A percentile compares a stretch with the other conserved stretches of the same genome.
These are phyloP conservation scores for Agrochola circellaris DNA, from an alignment of 2,888 invertebrate genomes.

Conservation along the genomic window DNA sequence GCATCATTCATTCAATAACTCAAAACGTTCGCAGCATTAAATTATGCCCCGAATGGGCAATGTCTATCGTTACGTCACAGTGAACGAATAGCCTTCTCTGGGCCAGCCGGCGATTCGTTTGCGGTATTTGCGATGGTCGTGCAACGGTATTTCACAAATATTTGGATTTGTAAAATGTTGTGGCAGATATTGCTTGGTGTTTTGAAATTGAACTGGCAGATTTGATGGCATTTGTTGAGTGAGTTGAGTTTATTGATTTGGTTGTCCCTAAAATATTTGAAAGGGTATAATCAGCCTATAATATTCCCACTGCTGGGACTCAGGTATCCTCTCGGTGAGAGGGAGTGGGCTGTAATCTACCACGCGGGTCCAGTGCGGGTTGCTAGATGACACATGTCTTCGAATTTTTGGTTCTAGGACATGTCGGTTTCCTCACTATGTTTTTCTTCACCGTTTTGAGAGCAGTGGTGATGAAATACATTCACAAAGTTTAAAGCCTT, in stretches of 20 bases:
- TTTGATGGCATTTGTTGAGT: slow-evolving; percentile 48
- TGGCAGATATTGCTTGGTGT: slow-evolving; percentile 62
- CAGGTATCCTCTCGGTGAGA: no score
- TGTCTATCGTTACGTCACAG: slow-evolving; percentile 63
- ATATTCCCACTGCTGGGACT: no score
- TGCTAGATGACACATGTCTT: no score
- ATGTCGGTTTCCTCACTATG: no score
- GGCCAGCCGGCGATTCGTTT: slow-evolving; percentile 56
- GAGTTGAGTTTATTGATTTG: slow-evolving; percentile 39
- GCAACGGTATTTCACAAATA: slow-evolving; percentile 67
- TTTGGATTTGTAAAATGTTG: slow-evolving; percentile 69
- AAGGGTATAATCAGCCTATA: neutral
- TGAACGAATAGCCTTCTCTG: slow-evolving; percentile 55
- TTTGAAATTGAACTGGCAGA: slow-evolving; percentile 60
- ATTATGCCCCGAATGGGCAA: slow-evolving; percentile 54
- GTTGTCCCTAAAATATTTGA: neutral
- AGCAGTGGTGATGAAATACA: no score
- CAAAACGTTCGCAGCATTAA: slow-evolving; percentile 61
- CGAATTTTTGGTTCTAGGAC: no score
- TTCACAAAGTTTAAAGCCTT: no score
- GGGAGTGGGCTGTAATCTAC: no score
- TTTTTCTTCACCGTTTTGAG: no score
- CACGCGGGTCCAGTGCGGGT: no score
- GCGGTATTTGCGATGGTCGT: slow-evolving; percentile 64
- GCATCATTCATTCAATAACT: slow-evolving; percentile 55